Evolutionary conservation across 2,797 vertebrate genomes (phyloP), one percentile per base, ranked within the genome.

Genomic region (Parambassis ranga): DNA sequence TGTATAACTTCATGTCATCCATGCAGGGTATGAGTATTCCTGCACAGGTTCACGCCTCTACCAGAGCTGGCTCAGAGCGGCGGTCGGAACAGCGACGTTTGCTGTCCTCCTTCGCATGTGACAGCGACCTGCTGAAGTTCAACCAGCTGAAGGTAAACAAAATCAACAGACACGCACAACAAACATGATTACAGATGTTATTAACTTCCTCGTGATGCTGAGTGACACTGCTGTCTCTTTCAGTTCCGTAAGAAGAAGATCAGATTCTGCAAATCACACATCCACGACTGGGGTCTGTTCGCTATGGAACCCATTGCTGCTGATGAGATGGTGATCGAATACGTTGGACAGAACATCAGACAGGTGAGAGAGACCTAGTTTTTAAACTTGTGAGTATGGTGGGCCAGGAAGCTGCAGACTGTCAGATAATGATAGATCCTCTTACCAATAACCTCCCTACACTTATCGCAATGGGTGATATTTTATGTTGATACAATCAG

Each of bases 251-350:
- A 97, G 92, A 99, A 99, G 71, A 99, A 95, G 75, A 94, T 98
- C 70, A 84, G 96, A 44, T 99, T 99, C 92, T 97, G 95, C 71
- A 96, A 92, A 90, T 98, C 96, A 24, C 93, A 95, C 92, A 99
- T 99, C 81, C 97, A 98, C 0, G 97, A 99, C 90, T 99, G 97
- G 97, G 96, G 96, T 64, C 92, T 99, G 82, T 99, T 99, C 4
- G 97, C 97, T 4, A 90, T 94, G 95, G 97, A 99, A 83, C 97
- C 97, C 44, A 98, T 99, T 1, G 96, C 96, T 4, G 97, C 97
- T 0, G 97, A 98, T n/a, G 97, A 99, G 80, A 99, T 99, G 97
- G 97, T 99, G 68, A 99, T 98, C 0, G 97, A 99, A 52, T 99
- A 98, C 0, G 97, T 98, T 57, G 96, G 97, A 20, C 96, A 99